These are phyloP conservation scores for Callionymus lyra DNA, from an alignment of 2,113 vertebrate genomes.

Conservation along the genomic window DNA sequence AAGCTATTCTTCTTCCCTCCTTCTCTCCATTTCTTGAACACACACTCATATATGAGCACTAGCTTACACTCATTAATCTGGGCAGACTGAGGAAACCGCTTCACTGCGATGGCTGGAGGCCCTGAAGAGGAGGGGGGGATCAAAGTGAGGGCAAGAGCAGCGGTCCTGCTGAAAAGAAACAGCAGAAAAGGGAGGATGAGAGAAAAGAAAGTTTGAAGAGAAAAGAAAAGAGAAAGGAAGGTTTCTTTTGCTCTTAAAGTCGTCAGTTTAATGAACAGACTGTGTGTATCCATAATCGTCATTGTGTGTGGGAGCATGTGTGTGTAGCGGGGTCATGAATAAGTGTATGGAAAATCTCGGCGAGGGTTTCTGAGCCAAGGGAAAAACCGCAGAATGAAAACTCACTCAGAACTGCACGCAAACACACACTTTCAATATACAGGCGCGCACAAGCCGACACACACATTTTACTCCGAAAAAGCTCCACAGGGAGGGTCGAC, in stretches of 20 bases:
- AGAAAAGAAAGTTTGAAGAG: slow-evolving; percentile 52
- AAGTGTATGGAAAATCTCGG: slow-evolving; percentile 3
- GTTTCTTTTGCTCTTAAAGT: slow-evolving; percentile 53
- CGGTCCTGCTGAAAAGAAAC: slow-evolving; percentile 64
- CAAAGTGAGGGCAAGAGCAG: slow-evolving; percentile 56
- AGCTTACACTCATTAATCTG: slow-evolving; percentile 68
- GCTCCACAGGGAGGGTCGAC: slow-evolving; percentile 60
- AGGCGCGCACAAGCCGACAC: slow-evolving; percentile 9
- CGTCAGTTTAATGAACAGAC: slow-evolving; percentile 51
- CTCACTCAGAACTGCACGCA: slow-evolving; percentile 2
- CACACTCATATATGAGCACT: slow-evolving; percentile 34
- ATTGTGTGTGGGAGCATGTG: slow-evolving; percentile 10
- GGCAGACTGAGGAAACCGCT: slow-evolving; percentile 70
- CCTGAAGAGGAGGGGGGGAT: slow-evolving; percentile 49
- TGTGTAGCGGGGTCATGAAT: slow-evolving; percentile 5
- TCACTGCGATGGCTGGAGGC: slow-evolving; percentile 68
- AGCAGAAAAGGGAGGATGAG: slow-evolving; percentile 60
- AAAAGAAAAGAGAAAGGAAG: slow-evolving; percentile 26
- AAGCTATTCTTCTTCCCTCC: slow-evolving; percentile 53
- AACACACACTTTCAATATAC: slow-evolving; percentile 7
- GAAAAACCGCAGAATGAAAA: slow-evolving; percentile 11
- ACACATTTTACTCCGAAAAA: slow-evolving; percentile 29
- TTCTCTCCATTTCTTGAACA: slow-evolving; percentile 25
- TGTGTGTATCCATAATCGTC: slow-evolving; percentile 20
- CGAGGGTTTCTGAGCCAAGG: slow-evolving; percentile 14